phyloP scores from a whole-genome alignment of 2,888 invertebrate genomes.

The Magallana nippona region DNA sequence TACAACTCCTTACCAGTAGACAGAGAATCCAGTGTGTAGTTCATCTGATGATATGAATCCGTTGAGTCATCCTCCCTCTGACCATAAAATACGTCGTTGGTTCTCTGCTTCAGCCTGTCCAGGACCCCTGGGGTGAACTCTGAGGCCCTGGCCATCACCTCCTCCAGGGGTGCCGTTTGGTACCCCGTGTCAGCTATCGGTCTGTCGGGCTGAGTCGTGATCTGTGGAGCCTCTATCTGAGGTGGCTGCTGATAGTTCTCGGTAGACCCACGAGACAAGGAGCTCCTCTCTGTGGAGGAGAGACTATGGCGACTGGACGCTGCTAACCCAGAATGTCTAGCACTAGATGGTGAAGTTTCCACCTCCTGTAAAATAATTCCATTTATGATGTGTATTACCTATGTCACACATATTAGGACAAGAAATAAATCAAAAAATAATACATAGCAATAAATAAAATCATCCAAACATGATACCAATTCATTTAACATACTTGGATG shows the following conservation, averaged over 20 bases:
- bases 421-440: background rate
- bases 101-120: conserved; percentile 60
- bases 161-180: conserved; percentile 52
- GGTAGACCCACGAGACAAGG: conserved; percentile 42
- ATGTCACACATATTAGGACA: background rate
- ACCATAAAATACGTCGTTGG: conserved; percentile 60
- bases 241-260: conserved; percentile 39
- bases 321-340: conserved; percentile 38
- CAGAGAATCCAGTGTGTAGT: conserved; percentile 57
- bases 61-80: conserved; percentile 39
- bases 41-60: conserved; percentile 45
- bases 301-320: conserved; percentile 47
- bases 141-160: conserved; percentile 59
- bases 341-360: conserved; percentile 48
- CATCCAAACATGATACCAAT: background rate
- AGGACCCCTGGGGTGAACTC: conserved; percentile 59
- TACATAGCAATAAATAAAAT: background rate
- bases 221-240: conserved; percentile 42
- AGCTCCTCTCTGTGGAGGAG: conserved; percentile 48
- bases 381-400: too few relatives aligned
- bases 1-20: conserved; percentile 58
- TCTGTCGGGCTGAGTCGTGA: conserved; percentile 26
- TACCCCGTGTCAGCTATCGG: conserved; percentile 45
- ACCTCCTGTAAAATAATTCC: conserved; percentile 41
- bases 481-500: conserved; percentile 44